Evolutionary conservation across 2,888 invertebrate species (phyloP).

Genomic region (Pristionchus entomophagus): DNA sequence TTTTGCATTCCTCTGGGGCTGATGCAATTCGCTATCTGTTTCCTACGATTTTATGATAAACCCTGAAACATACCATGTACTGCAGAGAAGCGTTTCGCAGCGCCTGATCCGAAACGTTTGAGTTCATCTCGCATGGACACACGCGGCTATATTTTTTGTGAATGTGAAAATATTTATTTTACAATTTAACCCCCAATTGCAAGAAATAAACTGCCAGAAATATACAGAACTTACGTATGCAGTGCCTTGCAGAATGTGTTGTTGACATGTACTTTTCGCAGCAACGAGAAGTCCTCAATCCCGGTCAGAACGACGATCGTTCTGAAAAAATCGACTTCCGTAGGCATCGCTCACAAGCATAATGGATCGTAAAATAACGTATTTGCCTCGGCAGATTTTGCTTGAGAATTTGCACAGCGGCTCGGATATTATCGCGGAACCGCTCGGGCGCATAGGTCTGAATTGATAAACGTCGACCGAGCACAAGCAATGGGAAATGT

Average conservation of each 20-base stretch:
- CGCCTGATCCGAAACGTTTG: slow-evolving; percentile 59
- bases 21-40: too few species aligned
- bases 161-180: too few species aligned
- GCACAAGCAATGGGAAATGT: not conserved
- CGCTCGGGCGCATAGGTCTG: slow-evolving; percentile 54
- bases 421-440: slow-evolving; percentile 61
- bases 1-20: too few species aligned
- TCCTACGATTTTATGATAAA: too few species aligned
- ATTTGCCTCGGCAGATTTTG: slow-evolving; percentile 61
- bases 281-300: slow-evolving; percentile 69
- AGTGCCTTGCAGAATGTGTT: slow-evolving; percentile 66
- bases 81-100: slow-evolving; percentile 58
- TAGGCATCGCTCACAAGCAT: not conserved
- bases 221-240: slow-evolving; percentile 45
- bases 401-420: slow-evolving; percentile 62
- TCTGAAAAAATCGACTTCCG: slow-evolving; percentile 48
- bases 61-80: slow-evolving; percentile 67
- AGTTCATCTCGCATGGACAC: slow-evolving; percentile 64
- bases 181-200: too few species aligned
- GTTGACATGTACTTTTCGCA: slow-evolving; percentile 62
- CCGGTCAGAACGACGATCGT: slow-evolving; percentile 68
- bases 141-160: slow-evolving; percentile 52
- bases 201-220: too few species aligned
- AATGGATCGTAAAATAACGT: not conserved
- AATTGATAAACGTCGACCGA: not conserved